These are phyloP conservation scores for Orchesellides sinensis DNA, from an alignment of 2,888 invertebrate species.

Conservation along the genomic window DNA sequence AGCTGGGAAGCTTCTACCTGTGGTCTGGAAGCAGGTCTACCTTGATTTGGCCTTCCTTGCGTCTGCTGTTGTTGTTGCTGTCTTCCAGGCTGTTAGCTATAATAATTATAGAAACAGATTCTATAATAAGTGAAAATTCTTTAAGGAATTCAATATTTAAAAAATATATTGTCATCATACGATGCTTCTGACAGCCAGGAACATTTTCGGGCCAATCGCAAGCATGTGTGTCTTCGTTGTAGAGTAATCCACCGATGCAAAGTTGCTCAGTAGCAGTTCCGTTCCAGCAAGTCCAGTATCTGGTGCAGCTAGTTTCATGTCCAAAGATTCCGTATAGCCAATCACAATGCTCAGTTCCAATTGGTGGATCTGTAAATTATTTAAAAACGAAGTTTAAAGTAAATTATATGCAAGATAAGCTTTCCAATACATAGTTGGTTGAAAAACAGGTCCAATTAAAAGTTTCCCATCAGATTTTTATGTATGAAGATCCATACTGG, in stretches of 20 bases:
- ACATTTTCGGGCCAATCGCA: slow-evolving; percentile 97
- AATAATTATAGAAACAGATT: slow-evolving; percentile 10
- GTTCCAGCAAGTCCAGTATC: slow-evolving; percentile 97
- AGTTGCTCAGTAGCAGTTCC: slow-evolving; percentile 94
- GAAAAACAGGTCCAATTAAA: not conserved
- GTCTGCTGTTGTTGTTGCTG: slow-evolving; percentile 69
- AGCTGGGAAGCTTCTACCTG: slow-evolving; percentile 57
- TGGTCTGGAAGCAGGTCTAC: slow-evolving; percentile 29
- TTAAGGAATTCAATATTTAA: not conserved
- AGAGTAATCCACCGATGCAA: slow-evolving; percentile 92
- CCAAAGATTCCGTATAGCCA: slow-evolving; percentile 96
- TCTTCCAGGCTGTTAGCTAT: slow-evolving; percentile 93
- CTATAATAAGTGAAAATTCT: slow-evolving; percentile 3
- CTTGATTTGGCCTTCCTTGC: slow-evolving; percentile 18
- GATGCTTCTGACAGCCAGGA: slow-evolving; percentile 95
- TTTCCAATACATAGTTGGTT: too few species aligned
- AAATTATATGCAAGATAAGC: too few species aligned
- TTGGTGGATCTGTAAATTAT: slow-evolving; percentile 86
- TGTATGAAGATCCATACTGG: slow-evolving; percentile 83
- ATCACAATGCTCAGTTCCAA: slow-evolving; percentile 91
- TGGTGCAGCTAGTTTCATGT: slow-evolving; percentile 94
- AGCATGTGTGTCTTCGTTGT: slow-evolving; percentile 93
- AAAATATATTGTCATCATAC: slow-evolving; percentile 82
- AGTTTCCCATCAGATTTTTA: not conserved
- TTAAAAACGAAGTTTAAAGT: too few species aligned